Evolutionary conservation across 1,140 invertebrate genomes (phyloP).

Genomic region (Cotesia chilonis): DNA sequence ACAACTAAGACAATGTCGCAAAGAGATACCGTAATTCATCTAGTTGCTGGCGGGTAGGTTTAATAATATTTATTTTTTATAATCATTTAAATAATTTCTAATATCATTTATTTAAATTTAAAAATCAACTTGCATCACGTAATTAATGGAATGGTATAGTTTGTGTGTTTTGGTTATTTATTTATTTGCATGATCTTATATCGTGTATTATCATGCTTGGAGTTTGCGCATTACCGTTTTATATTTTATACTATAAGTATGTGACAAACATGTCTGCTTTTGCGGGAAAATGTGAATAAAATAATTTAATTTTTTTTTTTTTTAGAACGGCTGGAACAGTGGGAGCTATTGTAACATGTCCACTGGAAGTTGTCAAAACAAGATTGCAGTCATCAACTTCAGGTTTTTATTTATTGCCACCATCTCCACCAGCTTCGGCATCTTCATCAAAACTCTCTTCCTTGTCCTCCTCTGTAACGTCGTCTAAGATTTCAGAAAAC

Average conservation of each 20-base stretch:
- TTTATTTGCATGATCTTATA: too few species aligned
- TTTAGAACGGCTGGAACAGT: conserved; percentile 91
- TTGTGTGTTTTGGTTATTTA: too few species aligned
- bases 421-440: conserved; percentile 51
- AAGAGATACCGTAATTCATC: conserved; percentile 23
- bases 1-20: conserved; percentile 15
- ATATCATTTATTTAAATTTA: neutral
- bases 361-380: conserved; percentile 98
- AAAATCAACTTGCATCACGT: too few species aligned
- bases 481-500: too few species aligned
- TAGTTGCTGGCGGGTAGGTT: conserved; percentile 21
- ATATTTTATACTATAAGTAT: neutral
- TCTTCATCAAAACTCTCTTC: conserved; percentile 27
- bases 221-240: too few species aligned
- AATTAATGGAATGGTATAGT: too few species aligned
- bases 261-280: neutral
- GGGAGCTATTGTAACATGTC: conserved; percentile 96
- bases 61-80: conserved; percentile 3
- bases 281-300: neutral
- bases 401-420: conserved; percentile 68
- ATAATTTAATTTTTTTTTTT: neutral
- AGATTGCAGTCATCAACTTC: conserved; percentile 91
- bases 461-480: too few species aligned
- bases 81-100: neutral
- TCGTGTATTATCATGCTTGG: too few species aligned